Evolutionary conservation across 2,797 vertebrate species (phyloP).

Genomic region (Syndactyla subalaris): DNA sequence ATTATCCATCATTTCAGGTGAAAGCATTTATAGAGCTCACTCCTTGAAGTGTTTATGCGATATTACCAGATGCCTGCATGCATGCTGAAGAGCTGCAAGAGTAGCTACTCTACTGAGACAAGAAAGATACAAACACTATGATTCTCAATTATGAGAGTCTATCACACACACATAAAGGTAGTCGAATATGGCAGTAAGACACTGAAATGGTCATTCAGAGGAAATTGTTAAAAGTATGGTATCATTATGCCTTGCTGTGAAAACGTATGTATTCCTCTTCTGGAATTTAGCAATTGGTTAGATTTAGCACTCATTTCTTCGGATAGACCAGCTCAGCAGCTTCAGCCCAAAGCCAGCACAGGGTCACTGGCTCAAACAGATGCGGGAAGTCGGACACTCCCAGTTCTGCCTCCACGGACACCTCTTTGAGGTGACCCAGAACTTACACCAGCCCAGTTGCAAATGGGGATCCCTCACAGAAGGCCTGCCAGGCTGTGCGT

Average conservation of each 20-base stretch:
- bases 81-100: background rate
- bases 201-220: background rate
- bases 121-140: background rate
- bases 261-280: background rate
- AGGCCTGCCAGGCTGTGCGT: fast-evolving
- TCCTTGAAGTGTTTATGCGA: background rate
- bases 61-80: background rate
- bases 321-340: background rate
- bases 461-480: too few relatives aligned
- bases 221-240: background rate
- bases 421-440: background rate
- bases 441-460: fast-evolving
- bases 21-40: background rate
- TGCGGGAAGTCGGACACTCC: background rate
- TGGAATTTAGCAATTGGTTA: background rate
- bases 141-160: background rate
- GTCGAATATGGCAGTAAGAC: background rate
- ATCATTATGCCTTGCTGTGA: background rate
- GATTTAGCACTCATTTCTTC: background rate
- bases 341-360: background rate
- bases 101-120: background rate
- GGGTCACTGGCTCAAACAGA: background rate
- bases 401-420: background rate
- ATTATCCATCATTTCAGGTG: background rate
- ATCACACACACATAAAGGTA: background rate